A percentile compares a stretch with the other conserved stretches of the same genome.
phyloP scores from a whole-genome alignment of 2,113 vertebrate species.

The Amia ocellicauda region DNA sequence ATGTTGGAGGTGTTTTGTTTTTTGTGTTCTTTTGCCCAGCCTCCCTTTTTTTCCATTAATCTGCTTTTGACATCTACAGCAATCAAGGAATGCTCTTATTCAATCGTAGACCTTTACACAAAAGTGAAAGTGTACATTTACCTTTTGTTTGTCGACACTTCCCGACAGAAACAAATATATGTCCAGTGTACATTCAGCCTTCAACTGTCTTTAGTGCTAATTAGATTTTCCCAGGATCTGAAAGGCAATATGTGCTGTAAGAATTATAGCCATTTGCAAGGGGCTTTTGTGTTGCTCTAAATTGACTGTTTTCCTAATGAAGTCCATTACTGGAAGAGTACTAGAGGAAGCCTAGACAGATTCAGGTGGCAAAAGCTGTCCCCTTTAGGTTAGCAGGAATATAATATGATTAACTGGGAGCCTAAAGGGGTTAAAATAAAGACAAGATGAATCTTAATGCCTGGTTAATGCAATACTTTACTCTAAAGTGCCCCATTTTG shows the following conservation, averaged over 20 bases:
- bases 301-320: slow-evolving; percentile 2
- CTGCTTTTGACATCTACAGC: no score
- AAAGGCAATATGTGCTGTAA: neutral
- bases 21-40: no score
- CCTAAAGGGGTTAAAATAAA: slow-evolving; percentile 4
- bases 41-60: no score
- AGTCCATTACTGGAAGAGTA: neutral
- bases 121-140: no score
- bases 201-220: neutral
- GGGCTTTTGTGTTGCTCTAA: neutral
- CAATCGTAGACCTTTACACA: no score
- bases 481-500: no score
- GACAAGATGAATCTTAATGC: slow-evolving; percentile 1
- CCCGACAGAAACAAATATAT: neutral
- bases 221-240: neutral
- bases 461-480: neutral
- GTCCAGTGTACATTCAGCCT: neutral
- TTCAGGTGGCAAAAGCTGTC: neutral
- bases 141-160: neutral
- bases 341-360: neutral
- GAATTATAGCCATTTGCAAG: neutral
- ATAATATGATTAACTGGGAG: neutral
- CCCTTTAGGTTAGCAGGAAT: neutral
- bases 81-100: no score
- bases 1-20: no score